Conservation (phyloP, 1,140 invertebrate species). For the Cotesia chilonis region DNA sequence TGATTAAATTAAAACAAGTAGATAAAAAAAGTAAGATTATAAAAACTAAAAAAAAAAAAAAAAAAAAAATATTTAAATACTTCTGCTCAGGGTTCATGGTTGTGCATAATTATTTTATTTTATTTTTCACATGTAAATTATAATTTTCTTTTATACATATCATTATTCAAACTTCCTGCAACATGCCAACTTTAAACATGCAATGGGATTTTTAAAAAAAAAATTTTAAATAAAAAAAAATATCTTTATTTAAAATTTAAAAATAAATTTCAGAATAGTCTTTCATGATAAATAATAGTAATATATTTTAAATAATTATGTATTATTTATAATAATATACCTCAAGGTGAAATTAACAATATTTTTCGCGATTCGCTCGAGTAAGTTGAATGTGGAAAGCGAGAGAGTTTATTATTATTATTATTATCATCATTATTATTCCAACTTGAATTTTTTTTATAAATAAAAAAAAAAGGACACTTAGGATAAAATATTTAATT, state of each 20-base stretch:
- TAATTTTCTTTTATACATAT: neutral
- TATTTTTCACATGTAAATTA: neutral
- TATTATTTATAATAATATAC: neutral
- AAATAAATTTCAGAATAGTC: too few relatives aligned
- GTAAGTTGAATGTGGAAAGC: conserved; percentile 37
- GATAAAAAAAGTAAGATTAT: neutral
- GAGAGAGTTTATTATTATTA: conserved; percentile 32
- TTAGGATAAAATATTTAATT: too few relatives aligned
- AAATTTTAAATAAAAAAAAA: too few relatives aligned
- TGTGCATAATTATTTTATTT: conserved; percentile 14
- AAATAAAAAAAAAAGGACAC: too few relatives aligned
- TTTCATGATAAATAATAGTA: neutral
- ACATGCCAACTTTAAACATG: neutral
- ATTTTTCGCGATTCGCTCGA: conserved; percentile 25
- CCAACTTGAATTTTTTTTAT: neutral
- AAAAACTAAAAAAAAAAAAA: neutral
- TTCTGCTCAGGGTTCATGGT: conserved; percentile 13
- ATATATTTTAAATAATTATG: neutral
- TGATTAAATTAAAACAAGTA: too few relatives aligned
- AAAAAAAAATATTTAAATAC: too few relatives aligned
- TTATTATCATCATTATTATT: neutral
- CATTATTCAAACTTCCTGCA: neutral
- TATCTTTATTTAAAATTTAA: too few relatives aligned
- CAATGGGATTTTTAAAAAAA: too few relatives aligned
- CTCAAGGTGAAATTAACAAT: conserved; percentile 35